Conservation (phyloP, 2,113 vertebrate species). For the Pontoporia blainvillei region DNA sequence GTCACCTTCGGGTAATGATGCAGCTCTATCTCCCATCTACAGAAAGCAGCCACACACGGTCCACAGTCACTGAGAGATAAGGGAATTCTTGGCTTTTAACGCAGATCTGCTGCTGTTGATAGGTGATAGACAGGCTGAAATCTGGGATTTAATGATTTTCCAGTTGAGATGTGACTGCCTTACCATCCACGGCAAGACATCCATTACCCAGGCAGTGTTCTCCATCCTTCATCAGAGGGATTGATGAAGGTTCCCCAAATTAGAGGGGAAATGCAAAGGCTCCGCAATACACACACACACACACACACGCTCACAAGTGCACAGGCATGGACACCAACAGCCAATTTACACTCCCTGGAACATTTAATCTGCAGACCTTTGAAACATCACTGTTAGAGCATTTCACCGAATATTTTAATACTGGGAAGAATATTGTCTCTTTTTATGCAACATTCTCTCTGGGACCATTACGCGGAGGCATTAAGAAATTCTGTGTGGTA, state of each 20-base stretch:
- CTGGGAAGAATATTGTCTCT: conserved; percentile 53
- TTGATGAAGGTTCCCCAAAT: conserved; percentile 19
- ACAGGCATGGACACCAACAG: background rate
- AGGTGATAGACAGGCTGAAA: conserved; percentile 65
- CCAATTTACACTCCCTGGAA: background rate
- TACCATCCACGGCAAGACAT: conserved; percentile 57
- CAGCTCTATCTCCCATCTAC: conserved; percentile 70
- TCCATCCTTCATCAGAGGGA: conserved; percentile 6
- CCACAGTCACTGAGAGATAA: conserved; percentile 58
- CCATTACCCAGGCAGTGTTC: conserved; percentile 31
- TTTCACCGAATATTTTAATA: conserved; percentile 61
- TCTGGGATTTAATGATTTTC: conserved; percentile 70
- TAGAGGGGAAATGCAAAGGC: conserved; percentile 5
- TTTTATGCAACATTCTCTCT: conserved; percentile 63
- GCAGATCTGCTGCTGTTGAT: conserved; percentile 61
- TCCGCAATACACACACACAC: background rate
- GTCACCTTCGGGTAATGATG: conserved; percentile 67
- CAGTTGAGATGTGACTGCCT: conserved; percentile 41
- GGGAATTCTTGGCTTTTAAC: conserved; percentile 59
- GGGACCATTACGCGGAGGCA: conserved; percentile 63
- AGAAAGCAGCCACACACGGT: conserved; percentile 46
- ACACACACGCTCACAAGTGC: background rate
- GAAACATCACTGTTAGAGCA: conserved; percentile 37
- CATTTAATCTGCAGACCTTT: conserved; percentile 41
- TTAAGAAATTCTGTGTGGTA: conserved; percentile 67